Percentiles rank a stretch among this genome's conserved stretches.
Conservation (phyloP, 2,888 invertebrate species). For the Agriopis aurantiaria region DNA sequence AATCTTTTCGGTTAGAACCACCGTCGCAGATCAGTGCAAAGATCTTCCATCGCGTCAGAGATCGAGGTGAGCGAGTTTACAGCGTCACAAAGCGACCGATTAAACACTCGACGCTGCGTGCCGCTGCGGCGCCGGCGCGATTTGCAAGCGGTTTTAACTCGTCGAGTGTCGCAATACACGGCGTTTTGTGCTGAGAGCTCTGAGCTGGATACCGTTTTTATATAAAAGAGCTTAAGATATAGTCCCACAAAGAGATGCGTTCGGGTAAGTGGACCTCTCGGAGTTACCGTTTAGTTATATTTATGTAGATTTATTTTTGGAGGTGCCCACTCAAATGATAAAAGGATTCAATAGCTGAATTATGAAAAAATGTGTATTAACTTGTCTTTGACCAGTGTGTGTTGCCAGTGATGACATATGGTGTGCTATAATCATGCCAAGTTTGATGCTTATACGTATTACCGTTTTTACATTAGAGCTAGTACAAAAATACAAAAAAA, state of each 20-base stretch:
- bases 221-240: slow-evolving; percentile 36
- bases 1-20: background rate
- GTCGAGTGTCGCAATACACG: slow-evolving; percentile 64
- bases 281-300: background rate
- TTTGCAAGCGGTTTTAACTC: slow-evolving; percentile 51
- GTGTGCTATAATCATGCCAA: no score
- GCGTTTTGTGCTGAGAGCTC: slow-evolving; percentile 47
- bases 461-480: no score
- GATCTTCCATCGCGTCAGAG: slow-evolving; percentile 38
- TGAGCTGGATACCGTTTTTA: slow-evolving; percentile 37
- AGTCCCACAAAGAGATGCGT: slow-evolving; percentile 22
- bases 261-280: slow-evolving; percentile 7
- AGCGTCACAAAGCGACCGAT: slow-evolving; percentile 73
- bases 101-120: slow-evolving; percentile 65
- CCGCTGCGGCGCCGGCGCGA: slow-evolving; percentile 39
- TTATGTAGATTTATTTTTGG: background rate
- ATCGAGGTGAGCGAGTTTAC: slow-evolving; percentile 53
- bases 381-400: no score
- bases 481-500: no score
- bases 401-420: no score
- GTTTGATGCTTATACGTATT: no score
- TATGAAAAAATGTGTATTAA: no score
- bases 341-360: no score
- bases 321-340: background rate
- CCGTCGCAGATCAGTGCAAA: background rate